Evolutionary conservation across 2,888 invertebrate species (phyloP), one percentile per base, ranked within the genome.

Genomic region (Diadegma fenestrale): DNA sequence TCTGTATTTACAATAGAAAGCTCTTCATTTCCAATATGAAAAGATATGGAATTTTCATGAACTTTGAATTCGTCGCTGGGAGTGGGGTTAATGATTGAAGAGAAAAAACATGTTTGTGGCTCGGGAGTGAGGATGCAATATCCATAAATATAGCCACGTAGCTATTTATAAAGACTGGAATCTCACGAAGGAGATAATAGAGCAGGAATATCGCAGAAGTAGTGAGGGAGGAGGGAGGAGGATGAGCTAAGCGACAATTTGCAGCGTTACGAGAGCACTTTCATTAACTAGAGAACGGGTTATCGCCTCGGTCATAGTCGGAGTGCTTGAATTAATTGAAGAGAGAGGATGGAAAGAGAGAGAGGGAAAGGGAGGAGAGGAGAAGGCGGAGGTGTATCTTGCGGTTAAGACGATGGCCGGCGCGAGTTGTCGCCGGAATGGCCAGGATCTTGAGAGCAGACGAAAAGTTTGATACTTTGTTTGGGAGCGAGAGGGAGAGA

Each of bases 221-320:
- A 64, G 75, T 58, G 72, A n/a, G 48, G n/a, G 48, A n/a, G 63
- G 30, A 41, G 19, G 22, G 33, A 54, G 54, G 71, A 80, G 66
- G 77, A 51, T 77, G 45, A 61, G 19, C 43, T 41, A 43, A 61
- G 72, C 30, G 72, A 61, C 77, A 80, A 64, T 76, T 80, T 80
- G 51, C 33, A 61, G 48, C 33, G 37, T 51, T 41, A 37, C 64
- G 48, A 12, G 72, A 43, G 84, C 72, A 81, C 79, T 85, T 79
- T 63, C 69, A 79, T 82, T 79, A 85, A 75, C 82, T 77, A 82
- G 75, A 75, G 79, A 69, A 82, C 69, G 85, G 82, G 78, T 82
- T 85, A 82, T 81, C 81, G 85, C 63, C 61, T 64, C 64, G 51
- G 69, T 75, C 69, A 71, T 71, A 81, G 58, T 68, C 73, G 37